Evolutionary conservation across 2,113 vertebrate species (phyloP).

Genomic region (Gambusia affinis): DNA sequence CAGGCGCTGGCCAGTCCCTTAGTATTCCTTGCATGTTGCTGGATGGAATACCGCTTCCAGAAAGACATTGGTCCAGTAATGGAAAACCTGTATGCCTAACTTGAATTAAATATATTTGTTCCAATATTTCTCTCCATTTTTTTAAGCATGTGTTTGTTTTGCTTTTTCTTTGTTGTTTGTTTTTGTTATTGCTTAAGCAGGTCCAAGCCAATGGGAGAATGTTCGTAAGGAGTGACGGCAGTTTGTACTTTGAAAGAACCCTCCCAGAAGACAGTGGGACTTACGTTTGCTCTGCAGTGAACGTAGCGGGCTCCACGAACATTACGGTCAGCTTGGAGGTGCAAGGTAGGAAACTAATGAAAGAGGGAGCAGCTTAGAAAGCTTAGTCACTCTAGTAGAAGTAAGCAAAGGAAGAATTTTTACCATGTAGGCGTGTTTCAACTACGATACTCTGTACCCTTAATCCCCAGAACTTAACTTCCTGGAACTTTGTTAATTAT

Average conservation of each 20-base stretch:
- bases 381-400: neutral
- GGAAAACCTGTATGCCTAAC: conserved; percentile 78
- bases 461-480: too few relatives aligned
- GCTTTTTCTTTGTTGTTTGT: neutral
- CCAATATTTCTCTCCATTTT: neutral
- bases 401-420: neutral
- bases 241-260: conserved; percentile 81
- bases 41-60: conserved; percentile 85
- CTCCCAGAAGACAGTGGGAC: conserved; percentile 79
- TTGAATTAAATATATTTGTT: neutral
- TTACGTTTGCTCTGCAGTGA: conserved; percentile 87
- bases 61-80: conserved; percentile 85
- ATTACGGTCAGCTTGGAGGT: conserved; percentile 81
- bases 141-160: neutral
- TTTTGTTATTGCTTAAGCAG: conserved; percentile 58
- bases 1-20: conserved; percentile 80
- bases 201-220: conserved; percentile 68
- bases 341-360: conserved; percentile 78
- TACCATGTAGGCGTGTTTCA: neutral
- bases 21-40: conserved; percentile 87
- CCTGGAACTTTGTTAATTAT: too few relatives aligned
- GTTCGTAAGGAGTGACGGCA: conserved; percentile 84
- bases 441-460: neutral
- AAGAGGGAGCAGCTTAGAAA: conserved; percentile 2
- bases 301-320: conserved; percentile 80